phyloP scores from a whole-genome alignment of 2,888 invertebrate species.

The Cephalotes varians region DNA sequence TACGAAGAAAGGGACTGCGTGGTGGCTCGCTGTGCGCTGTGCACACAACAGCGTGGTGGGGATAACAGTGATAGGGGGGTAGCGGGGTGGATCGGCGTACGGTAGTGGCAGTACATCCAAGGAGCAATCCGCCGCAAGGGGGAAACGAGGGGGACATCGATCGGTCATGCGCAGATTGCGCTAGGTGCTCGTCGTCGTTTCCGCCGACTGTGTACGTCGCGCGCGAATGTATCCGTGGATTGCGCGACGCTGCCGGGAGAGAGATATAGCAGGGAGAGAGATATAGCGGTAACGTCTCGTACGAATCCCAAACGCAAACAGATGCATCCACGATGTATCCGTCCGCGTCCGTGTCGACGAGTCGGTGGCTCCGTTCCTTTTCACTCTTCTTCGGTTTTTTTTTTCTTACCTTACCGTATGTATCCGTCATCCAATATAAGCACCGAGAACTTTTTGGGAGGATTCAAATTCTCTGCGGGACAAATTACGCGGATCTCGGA shows the following conservation, averaged over 20 bases:
- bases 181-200: slow-evolving; percentile 34
- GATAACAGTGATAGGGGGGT: slow-evolving; percentile 17
- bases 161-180: slow-evolving; percentile 79
- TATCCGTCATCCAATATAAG: not conserved
- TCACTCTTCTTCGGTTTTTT: not conserved
- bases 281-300: slow-evolving; percentile 4
- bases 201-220: slow-evolving; percentile 13
- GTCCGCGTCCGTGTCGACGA: not conserved
- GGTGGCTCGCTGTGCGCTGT: slow-evolving; percentile 58
- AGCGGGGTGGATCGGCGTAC: slow-evolving; percentile 53
- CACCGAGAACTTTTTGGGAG: not conserved
- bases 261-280: slow-evolving; percentile 20
- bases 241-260: slow-evolving; percentile 34
- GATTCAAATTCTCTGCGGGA: slow-evolving; percentile 18
- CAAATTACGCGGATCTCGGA: not conserved
- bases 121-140: slow-evolving; percentile 31
- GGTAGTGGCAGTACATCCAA: slow-evolving; percentile 58
- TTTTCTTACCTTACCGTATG: not conserved
- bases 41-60: slow-evolving; percentile 42
- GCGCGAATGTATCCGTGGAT: slow-evolving; percentile 39
- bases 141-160: slow-evolving; percentile 78
- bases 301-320: not conserved
- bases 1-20: slow-evolving; percentile 70
- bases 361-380: not conserved
- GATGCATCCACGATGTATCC: not conserved